phyloP scores from a whole-genome alignment of 2,888 invertebrate species.

The Nebria salina region DNA sequence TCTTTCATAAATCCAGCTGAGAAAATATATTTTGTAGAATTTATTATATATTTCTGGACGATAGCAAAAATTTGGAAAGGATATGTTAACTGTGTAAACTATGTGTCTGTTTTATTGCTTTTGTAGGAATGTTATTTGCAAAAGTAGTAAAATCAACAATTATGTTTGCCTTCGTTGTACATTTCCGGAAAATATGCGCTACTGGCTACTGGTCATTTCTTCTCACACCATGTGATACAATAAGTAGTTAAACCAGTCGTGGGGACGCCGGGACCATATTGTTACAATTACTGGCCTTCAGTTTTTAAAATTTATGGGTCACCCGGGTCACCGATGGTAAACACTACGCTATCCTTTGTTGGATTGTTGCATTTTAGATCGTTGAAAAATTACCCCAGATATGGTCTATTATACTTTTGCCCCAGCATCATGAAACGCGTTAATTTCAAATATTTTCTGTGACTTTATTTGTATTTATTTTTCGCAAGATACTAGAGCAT shows the following conservation, averaged over 20 bases:
- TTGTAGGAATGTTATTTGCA: not conserved
- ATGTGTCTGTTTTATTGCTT: not conserved
- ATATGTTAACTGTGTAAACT: not conserved
- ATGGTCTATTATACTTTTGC: constrained; percentile 24
- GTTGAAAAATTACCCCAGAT: constrained; percentile 40
- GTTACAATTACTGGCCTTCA: constrained; percentile 38
- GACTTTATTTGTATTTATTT: not conserved
- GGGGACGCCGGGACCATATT: constrained; percentile 6
- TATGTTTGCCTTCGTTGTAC: not conserved
- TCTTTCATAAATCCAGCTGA: not conserved
- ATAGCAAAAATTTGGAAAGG: no score
- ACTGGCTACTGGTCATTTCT: constrained; percentile 11
- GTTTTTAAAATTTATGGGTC: constrained; percentile 43
- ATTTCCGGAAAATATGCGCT: constrained; percentile 24
- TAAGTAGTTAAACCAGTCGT: not conserved
- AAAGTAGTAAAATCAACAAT: not conserved
- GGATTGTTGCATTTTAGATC: constrained; percentile 32
- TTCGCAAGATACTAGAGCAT: not conserved
- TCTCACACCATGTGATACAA: not conserved
- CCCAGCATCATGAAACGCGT: constrained; percentile 19
- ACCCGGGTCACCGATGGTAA: constrained; percentile 40
- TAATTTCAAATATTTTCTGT: not conserved
- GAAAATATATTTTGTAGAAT: not conserved
- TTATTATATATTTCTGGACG: not conserved
- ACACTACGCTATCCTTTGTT: constrained; percentile 32